Conservation (phyloP, 35 echinoderm and acorn worm species). For the Ophioderma brevispina region DNA sequence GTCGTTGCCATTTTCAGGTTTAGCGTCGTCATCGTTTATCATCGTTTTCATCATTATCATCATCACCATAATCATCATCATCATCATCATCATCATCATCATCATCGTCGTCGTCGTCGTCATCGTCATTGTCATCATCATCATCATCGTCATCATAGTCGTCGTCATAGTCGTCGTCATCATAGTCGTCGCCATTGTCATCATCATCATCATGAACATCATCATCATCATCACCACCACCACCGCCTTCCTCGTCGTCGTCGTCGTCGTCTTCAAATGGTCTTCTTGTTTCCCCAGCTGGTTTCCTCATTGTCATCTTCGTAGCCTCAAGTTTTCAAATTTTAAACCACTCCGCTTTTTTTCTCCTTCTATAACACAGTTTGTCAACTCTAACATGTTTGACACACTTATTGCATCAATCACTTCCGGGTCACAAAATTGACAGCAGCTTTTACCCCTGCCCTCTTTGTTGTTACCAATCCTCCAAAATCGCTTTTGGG, state of each 20-base stretch:
- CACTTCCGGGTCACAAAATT: too few species aligned
- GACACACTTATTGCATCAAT: too few species aligned
- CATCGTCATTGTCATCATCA: conserved; percentile 34
- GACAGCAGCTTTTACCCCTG: too few species aligned
- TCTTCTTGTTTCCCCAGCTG: too few species aligned
- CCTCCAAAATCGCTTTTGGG: too few species aligned
- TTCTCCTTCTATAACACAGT: too few species aligned
- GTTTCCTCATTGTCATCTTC: too few species aligned
- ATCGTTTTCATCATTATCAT: neutral
- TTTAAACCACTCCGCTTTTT: neutral
- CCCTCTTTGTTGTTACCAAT: too few species aligned
- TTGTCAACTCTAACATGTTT: too few species aligned
- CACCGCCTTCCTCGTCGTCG: neutral
- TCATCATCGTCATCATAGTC: conserved; percentile 1
- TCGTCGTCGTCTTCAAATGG: conserved; percentile 7
- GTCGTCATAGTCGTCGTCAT: neutral
- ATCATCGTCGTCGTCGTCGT: conserved; percentile 35
- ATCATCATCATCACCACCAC: conserved; percentile 12
- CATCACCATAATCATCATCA: conserved; percentile 27
- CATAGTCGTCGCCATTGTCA: neutral
- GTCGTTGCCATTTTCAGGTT: neutral
- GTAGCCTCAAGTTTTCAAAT: too few species aligned
- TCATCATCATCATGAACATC: conserved; percentile 17
- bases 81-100: conserved; percentile 46
- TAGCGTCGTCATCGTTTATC: too few species aligned